A percentile compares a stretch with the other conserved stretches of the same genome.
These are phyloP conservation scores for Aleiodes alternator DNA, from an alignment of 2,888 invertebrate genomes.

Conservation along the genomic window DNA sequence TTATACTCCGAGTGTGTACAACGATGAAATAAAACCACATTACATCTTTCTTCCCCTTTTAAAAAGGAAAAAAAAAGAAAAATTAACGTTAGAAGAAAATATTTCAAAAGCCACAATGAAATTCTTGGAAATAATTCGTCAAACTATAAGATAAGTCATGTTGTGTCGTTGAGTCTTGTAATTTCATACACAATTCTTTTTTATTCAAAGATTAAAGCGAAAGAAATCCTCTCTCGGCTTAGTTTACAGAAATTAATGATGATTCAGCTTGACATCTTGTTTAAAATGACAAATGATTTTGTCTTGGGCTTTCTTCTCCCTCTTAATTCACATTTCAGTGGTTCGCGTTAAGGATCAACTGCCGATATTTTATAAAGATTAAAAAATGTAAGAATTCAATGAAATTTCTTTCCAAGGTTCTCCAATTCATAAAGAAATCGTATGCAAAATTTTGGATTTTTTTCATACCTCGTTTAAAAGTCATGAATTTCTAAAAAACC, in stretches of 20 bases:
- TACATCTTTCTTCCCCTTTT: not conserved
- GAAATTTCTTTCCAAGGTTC: too few relatives aligned
- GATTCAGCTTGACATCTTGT: constrained; percentile 61
- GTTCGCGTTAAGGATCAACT: not conserved
- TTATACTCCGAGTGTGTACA: not conserved
- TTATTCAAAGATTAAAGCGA: too few relatives aligned
- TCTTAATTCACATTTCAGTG: constrained; percentile 42
- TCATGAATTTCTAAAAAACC: too few relatives aligned
- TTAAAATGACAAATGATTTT: constrained; percentile 66
- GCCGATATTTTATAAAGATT: too few relatives aligned
- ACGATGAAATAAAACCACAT: not conserved
- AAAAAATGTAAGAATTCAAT: too few relatives aligned
- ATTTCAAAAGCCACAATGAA: constrained; percentile 39
- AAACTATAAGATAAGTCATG: constrained; percentile 65
- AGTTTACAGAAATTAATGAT: constrained; percentile 67
- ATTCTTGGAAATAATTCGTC: constrained; percentile 69
- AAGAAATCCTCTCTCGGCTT: constrained; percentile 43
- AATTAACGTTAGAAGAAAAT: not conserved
- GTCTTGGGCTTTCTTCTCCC: constrained; percentile 28
- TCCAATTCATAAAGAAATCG: too few relatives aligned
- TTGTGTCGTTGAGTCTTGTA: constrained; percentile 61
- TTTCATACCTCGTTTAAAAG: too few relatives aligned
- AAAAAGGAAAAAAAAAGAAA: not conserved
- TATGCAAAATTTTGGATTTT: too few relatives aligned
- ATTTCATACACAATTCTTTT: constrained; percentile 54